phyloP scores from a whole-genome alignment of 2,888 invertebrate species.

The Archaeoteleia sp. region DNA sequence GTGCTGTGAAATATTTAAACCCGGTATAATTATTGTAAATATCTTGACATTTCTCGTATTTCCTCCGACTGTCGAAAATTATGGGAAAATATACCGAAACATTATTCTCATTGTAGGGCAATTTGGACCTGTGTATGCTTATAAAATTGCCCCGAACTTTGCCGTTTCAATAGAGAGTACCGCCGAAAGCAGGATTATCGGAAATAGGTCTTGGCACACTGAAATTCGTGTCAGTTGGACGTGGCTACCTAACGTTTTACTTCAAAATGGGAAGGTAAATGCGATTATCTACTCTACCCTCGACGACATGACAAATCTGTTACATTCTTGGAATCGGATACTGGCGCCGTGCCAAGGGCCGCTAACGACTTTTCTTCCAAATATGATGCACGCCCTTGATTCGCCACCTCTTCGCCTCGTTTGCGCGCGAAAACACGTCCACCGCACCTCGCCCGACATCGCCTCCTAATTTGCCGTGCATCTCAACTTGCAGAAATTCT shows the following conservation, averaged over 20 bases:
- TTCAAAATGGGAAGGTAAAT: slow-evolving; percentile 65
- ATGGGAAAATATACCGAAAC: too few species aligned
- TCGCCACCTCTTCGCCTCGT: slow-evolving; percentile 51
- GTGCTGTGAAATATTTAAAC: too few species aligned
- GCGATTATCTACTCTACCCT: slow-evolving; percentile 62
- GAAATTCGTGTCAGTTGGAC: slow-evolving; percentile 66
- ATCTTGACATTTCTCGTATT: too few species aligned
- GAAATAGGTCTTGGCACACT: slow-evolving; percentile 69
- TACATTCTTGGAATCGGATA: slow-evolving; percentile 70
- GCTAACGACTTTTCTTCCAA: slow-evolving; percentile 69
- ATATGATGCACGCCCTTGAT: slow-evolving; percentile 63
- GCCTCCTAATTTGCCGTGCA: slow-evolving; percentile 19
- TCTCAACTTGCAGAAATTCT: neutral
- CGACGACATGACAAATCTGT: slow-evolving; percentile 68
- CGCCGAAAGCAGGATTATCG: slow-evolving; percentile 60
- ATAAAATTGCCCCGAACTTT: slow-evolving; percentile 7
- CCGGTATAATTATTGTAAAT: too few species aligned
- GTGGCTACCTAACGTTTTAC: slow-evolving; percentile 61
- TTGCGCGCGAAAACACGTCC: slow-evolving; percentile 33
- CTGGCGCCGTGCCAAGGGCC: slow-evolving; percentile 67
- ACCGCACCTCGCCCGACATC: slow-evolving; percentile 10
- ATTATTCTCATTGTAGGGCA: too few species aligned
- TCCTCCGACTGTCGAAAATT: too few species aligned
- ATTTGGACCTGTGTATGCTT: neutral
- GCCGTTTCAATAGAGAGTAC: slow-evolving; percentile 18